Conservation (phyloP, 1,140 invertebrate genomes). For the Drosophila arizonae region DNA sequence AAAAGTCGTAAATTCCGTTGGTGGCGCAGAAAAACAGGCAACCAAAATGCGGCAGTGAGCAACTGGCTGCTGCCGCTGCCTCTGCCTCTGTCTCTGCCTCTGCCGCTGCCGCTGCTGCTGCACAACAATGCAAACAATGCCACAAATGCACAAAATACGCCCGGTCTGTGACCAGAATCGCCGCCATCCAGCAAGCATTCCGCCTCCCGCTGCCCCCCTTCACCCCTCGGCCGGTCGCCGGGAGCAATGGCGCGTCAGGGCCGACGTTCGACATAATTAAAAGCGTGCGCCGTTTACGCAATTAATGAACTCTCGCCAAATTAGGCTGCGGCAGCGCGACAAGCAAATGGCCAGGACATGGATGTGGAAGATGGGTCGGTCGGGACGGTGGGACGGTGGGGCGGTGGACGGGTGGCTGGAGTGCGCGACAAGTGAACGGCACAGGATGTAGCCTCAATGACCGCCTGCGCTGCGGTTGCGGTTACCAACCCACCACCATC, state of each 20-base stretch:
- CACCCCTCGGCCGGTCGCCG: not conserved
- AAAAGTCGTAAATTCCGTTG: conserved; percentile 78
- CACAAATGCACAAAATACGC: conserved; percentile 78
- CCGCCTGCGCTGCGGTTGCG: conserved; percentile 64
- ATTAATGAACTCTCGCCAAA: conserved; percentile 81
- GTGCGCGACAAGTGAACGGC: conserved; percentile 11
- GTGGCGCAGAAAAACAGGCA: conserved; percentile 72
- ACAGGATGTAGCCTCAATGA: conserved; percentile 44
- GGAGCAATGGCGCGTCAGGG: conserved; percentile 5
- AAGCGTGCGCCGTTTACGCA: conserved; percentile 80
- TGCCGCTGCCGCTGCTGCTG: conserved; percentile 4
- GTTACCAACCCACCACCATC: conserved; percentile 14
- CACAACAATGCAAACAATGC: conserved; percentile 76
- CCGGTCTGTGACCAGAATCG: conserved; percentile 20
- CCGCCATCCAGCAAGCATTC: not conserved
- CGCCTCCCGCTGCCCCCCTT: not conserved
- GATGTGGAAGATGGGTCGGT: not conserved
- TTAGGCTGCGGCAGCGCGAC: conserved; percentile 77
- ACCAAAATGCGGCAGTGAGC: conserved; percentile 10
- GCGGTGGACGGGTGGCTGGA: not conserved
- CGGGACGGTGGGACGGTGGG: not conserved
- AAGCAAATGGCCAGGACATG: conserved; percentile 68
- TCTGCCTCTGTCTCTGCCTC: no score
- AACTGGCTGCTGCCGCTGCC: conserved; percentile 30
- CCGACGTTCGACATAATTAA: conserved; percentile 77